A percentile compares a stretch with the other conserved stretches of the same genome.
Conservation (phyloP, 2,113 vertebrate genomes). For the Carassius gibelio region DNA sequence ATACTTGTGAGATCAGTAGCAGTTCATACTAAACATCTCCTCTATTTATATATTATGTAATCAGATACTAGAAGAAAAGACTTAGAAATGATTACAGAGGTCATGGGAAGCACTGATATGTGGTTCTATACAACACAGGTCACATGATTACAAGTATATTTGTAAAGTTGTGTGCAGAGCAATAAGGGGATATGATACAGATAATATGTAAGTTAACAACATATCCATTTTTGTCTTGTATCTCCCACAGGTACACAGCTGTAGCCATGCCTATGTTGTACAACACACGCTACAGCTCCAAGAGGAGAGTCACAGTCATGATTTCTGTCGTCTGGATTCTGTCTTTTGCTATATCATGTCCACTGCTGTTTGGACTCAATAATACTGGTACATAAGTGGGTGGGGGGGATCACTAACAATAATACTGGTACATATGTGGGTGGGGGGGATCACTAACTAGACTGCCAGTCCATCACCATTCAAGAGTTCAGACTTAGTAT, state of each 20-base stretch:
- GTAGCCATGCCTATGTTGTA: constrained; percentile 99
- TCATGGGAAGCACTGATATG: background rate
- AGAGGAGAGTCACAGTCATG: constrained; percentile 93
- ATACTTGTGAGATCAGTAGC: background rate
- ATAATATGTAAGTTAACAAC: background rate
- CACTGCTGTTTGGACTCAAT: constrained; percentile 94
- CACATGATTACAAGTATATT: background rate
- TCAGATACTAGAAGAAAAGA: background rate
- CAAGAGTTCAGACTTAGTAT: background rate
- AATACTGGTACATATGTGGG: constrained; percentile 82
- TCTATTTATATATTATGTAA: background rate
- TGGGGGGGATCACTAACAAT: constrained; percentile 66
- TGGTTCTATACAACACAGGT: background rate
- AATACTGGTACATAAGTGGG: constrained; percentile 81
- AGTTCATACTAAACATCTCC: background rate
- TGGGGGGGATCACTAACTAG: background rate
- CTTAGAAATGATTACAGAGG: background rate
- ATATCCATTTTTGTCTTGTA: background rate
- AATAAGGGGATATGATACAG: background rate
- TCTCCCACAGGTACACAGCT: constrained; percentile 88
- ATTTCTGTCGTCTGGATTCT: constrained; percentile 96
- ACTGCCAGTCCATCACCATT: background rate
- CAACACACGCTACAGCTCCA: constrained; percentile 97
- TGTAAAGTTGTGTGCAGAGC: background rate
- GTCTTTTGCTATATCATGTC: constrained; percentile 97